These are phyloP conservation scores for Ochropacha duplaris DNA, from an alignment of 2,888 invertebrate genomes.

Conservation along the genomic window DNA sequence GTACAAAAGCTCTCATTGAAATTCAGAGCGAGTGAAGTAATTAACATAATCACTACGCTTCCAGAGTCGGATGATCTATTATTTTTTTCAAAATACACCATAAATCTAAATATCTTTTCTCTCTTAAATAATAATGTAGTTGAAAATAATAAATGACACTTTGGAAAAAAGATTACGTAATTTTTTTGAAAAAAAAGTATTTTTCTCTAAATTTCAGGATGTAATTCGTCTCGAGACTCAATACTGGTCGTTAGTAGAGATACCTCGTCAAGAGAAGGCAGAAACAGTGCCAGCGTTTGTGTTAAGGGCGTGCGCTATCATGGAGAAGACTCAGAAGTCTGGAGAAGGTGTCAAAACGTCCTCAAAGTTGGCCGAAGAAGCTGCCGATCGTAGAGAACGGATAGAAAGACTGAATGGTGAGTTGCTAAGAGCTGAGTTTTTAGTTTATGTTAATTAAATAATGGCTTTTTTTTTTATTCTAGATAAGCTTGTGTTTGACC, in stretches of 20 bases:
- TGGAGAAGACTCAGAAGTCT: conserved; percentile 95
- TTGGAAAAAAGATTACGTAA: background rate
- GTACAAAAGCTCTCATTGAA: conserved; percentile 4
- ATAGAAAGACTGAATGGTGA: conserved; percentile 93
- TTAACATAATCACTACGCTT: conserved; percentile 5
- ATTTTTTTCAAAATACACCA: background rate
- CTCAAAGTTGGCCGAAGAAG: conserved; percentile 92
- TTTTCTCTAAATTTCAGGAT: conserved; percentile 82
- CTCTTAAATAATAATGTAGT: background rate
- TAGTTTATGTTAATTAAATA: too few relatives aligned
- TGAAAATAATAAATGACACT: background rate
- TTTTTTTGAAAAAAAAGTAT: background rate
- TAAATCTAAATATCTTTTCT: conserved; percentile 3
- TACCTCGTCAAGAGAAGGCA: conserved; percentile 96
- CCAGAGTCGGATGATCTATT: background rate
- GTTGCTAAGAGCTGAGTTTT: conserved; percentile 21
- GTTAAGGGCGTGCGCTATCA: conserved; percentile 93
- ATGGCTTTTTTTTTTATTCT: too few relatives aligned
- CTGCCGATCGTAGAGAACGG: conserved; percentile 91
- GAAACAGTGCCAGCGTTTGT: conserved; percentile 97
- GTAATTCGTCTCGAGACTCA: conserved; percentile 95
- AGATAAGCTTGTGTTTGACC: too few relatives aligned
- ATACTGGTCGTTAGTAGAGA: conserved; percentile 96
- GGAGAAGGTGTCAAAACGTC: conserved; percentile 95
- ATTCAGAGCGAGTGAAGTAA: conserved; percentile 5